A percentile compares a stretch with the other conserved stretches of the same genome.
Conservation (phyloP, 2,797 vertebrate species). For the Prunella strophiata region DNA sequence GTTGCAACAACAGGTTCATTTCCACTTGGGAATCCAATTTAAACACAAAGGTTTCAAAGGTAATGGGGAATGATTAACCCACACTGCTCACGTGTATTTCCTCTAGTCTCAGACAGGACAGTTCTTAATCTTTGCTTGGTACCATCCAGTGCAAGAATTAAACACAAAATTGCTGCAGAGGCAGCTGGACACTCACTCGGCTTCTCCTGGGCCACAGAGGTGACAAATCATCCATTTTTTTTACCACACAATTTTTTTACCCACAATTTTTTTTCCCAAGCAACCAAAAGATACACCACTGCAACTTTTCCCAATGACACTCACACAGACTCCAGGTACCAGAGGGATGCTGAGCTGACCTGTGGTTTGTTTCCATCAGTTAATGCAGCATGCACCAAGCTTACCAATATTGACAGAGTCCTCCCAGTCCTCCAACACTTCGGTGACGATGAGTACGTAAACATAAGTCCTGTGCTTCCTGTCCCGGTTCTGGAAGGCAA, state of each 20-base stretch:
- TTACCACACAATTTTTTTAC: neutral
- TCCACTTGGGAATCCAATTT: neutral
- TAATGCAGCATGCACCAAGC: neutral
- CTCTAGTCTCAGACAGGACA: neutral
- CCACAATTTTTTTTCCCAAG: neutral
- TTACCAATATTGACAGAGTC: slow-evolving; percentile 98
- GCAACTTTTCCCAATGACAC: neutral
- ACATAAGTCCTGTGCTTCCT: slow-evolving; percentile 98
- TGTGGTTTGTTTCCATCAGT: neutral
- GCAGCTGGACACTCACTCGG: neutral
- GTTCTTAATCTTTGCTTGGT: neutral
- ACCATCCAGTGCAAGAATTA: neutral
- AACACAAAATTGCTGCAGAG: neutral
- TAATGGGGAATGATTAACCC: neutral
- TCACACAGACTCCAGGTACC: neutral
- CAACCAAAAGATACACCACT: neutral
- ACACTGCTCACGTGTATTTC: neutral
- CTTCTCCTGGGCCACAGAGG: neutral
- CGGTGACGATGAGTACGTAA: slow-evolving; percentile 95
- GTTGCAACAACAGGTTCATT: neutral
- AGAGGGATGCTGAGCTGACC: neutral
- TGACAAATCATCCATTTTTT: neutral
- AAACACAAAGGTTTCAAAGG: neutral
- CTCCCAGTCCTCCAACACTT: slow-evolving; percentile 98
- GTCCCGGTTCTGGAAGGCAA: slow-evolving; percentile 88